Base-by-base conservation (phyloP, 2,113 vertebrate species). In the Tupaia tana region DNA sequence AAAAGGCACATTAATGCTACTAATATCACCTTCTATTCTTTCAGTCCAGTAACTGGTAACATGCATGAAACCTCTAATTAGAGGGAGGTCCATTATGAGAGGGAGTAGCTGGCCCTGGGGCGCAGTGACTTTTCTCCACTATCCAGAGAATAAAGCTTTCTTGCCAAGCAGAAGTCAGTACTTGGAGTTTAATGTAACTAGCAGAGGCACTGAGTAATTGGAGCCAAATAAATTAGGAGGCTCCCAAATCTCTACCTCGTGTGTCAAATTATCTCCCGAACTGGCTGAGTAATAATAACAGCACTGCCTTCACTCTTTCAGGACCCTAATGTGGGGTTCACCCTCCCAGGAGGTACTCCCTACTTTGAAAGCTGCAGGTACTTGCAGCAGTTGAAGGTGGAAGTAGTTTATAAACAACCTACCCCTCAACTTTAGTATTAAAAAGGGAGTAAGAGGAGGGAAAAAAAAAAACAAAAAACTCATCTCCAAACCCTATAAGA, bases 121-220 rank as follows among this genome's bases (percentile, higher is more conserved):
- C 19, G 52, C 58, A 9, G 4, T 0, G 12, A 1, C 52, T 70
- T 75, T 61, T 18, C 18, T 43, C 31, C 27, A 4, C 8, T 58
- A 12, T 43, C 43, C 12, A 29, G 25, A 77, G 56, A 81, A 77
- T 20, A 66, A 13, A 19, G 25, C 22, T 1, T 12, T 14, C 31
- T 66, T 7, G 18, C 8, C 29, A 8, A 16, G 43, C 69, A 7
- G n/a, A 56, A 75, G 52, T 18, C 2, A 7, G 4, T 3, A 56
- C 0, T 3, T 31, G n/a, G n/a, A 8, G 61, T 13, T 20, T 11
- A 8, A 8, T 9, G 69, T 1, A 3, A 3, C 16, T 66, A 31
- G 24, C 63, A 56, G 59, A 74, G 34, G 15, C 4, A 9, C 16
- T 4, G 3, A 22, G 34, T 71, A 58, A 56, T 22, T 66, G 58